Evolutionary conservation across 2,888 invertebrate species (phyloP).

Genomic region (Megamerina dolium): DNA sequence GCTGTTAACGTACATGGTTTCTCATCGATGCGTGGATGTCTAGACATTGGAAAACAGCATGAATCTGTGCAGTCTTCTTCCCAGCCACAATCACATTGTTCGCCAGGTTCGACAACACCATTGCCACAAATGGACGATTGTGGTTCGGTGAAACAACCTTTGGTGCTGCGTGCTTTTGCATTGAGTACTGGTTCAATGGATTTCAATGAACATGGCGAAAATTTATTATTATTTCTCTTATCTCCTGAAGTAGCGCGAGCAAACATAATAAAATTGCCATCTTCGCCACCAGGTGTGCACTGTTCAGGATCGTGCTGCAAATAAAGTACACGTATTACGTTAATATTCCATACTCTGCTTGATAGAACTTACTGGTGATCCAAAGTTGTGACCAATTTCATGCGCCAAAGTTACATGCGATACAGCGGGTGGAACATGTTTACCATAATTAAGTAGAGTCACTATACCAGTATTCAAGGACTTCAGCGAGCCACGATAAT

Average conservation of each 20-base stretch:
- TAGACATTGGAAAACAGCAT: conserved; percentile 88
- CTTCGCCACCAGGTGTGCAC: conserved; percentile 90
- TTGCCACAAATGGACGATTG: conserved; percentile 96
- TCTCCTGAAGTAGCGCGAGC: conserved; percentile 97
- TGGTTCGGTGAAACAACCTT: conserved; percentile 91
- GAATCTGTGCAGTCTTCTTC: conserved; percentile 90
- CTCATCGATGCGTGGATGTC: conserved; percentile 69
- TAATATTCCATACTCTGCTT: conserved; percentile 19
- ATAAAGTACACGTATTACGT: neutral
- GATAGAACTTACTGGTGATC: conserved; percentile 86
- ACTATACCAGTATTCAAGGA: conserved; percentile 98
- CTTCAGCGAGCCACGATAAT: conserved; percentile 87
- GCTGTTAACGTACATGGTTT: conserved; percentile 84
- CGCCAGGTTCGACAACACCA: conserved; percentile 92
- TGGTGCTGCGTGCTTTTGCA: conserved; percentile 80
- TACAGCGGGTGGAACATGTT: conserved; percentile 96
- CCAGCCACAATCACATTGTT: conserved; percentile 99
- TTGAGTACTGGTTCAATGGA: conserved; percentile 89
- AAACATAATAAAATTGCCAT: conserved; percentile 99
- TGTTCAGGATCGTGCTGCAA: conserved; percentile 89
- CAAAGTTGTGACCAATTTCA: conserved; percentile 99
- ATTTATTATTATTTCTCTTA: conserved; percentile 95
- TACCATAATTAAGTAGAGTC: conserved; percentile 94
- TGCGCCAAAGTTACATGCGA: conserved; percentile 97
- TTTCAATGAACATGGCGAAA: conserved; percentile 88